Evolutionary conservation across 2,888 invertebrate genomes (phyloP), one percentile per base, ranked within the genome.

Genomic region (Andrena bucephala): DNA sequence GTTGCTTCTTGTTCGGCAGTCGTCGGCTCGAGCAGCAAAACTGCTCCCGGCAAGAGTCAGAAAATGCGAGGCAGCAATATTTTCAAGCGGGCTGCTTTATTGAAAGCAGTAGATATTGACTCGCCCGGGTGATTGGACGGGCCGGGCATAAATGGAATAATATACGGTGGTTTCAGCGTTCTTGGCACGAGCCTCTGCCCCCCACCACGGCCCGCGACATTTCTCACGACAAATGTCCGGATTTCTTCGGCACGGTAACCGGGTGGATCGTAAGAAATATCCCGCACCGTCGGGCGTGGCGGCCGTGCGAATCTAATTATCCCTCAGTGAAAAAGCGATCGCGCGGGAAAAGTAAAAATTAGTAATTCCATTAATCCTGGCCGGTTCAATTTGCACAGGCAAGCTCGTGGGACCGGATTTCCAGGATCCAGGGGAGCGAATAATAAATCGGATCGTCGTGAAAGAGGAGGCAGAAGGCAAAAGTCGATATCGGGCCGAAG

Each of bases 291-390:
- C 10, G 10, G 8, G n/a, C 42, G 52, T 48, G 29, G 33, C 24
- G 31, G 52, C 59, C 33, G 27, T 69, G 59, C 36, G 62, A 81
- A 81, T 76, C 76, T 75, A 75, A 82, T 82, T 81, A 81, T 42
- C 67, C 27, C 2, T 2, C n/a, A 10, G n/a, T n/a, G 70, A 62
- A 69, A 65, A 75, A 79, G 65, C 63, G 77, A 79, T 48, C 67
- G 36, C 65, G 63, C 27, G 62, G 59, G 63, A 36, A 57, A 31
- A 62, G 81, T 63, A 75, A 82, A 82, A 79, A 79, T 82, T 79
- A 69, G 78, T 73, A 73, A 81, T 78, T 79, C 79, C 81, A 82
- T 82, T 82, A 79, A 79, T 82, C 69, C 69, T 13, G 57, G 69
- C 52, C 29, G 66, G 50, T 70, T 80, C 60, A 77, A 80, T 80